Conservation (phyloP, 2,797 vertebrate genomes). For the Pyrocephalus nanus region DNA sequence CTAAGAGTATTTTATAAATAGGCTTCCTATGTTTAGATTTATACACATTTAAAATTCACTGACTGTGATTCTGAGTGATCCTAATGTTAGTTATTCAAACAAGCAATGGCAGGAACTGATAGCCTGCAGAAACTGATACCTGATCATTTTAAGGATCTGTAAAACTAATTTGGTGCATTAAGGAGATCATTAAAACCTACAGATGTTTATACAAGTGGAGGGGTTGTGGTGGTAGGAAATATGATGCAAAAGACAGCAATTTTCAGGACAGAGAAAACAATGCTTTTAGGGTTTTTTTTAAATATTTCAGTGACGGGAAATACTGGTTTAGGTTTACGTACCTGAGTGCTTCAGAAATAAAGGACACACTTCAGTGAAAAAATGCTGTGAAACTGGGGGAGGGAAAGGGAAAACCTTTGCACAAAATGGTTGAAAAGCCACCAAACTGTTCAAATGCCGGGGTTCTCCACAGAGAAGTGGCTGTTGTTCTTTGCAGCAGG, state of each 20-base stretch:
- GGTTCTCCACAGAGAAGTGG: neutral
- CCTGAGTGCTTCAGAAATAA: neutral
- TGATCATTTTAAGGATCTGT: slow-evolving; percentile 36
- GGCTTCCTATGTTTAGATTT: neutral
- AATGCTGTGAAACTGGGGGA: neutral
- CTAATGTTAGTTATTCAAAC: neutral
- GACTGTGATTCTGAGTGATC: neutral
- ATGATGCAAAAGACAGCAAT: neutral
- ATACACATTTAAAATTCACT: neutral
- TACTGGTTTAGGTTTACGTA: neutral
- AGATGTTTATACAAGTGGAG: neutral
- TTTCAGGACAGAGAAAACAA: neutral
- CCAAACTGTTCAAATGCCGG: neutral
- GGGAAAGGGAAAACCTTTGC: neutral
- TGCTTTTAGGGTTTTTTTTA: fast-evolving
- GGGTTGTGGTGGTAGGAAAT: neutral
- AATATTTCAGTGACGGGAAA: neutral
- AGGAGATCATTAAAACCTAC: slow-evolving; percentile 21
- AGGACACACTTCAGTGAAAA: neutral
- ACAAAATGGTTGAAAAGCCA: neutral
- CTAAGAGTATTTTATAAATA: neutral
- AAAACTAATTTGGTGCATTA: neutral
- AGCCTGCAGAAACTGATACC: neutral
- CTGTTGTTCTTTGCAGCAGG: neutral
- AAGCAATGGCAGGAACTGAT: neutral